Evolutionary conservation across 1,140 invertebrate genomes (phyloP).

Genomic region (Sitodiplosis mosellana): DNA sequence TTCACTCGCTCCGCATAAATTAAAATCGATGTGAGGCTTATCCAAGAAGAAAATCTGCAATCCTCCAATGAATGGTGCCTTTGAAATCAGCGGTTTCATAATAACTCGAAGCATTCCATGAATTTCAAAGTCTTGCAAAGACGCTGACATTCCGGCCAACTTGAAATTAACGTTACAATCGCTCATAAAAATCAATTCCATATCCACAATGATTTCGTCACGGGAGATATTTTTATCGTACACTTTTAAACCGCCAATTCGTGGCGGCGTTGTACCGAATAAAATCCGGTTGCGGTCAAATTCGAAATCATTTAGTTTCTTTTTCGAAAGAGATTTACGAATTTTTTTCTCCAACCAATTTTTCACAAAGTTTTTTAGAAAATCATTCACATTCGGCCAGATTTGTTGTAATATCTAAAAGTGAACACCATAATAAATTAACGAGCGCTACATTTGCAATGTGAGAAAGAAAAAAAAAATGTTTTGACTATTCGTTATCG

Average conservation of each 20-base stretch:
- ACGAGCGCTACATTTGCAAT: too few species aligned
- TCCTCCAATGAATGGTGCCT: constrained; percentile 78
- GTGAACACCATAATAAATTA: too few species aligned
- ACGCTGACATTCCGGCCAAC: constrained; percentile 62
- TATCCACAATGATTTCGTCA: constrained; percentile 90
- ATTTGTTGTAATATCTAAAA: constrained; percentile 59
- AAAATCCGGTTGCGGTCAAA: constrained; percentile 70
- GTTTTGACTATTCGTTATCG: too few species aligned
- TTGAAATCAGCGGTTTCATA: constrained; percentile 78
- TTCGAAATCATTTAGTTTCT: constrained; percentile 72
- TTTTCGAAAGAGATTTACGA: constrained; percentile 53
- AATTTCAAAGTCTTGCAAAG: constrained; percentile 83
- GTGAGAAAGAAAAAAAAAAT: too few species aligned
- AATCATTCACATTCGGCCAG: constrained; percentile 90
- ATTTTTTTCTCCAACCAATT: constrained; percentile 71
- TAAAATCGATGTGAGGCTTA: constrained; percentile 88
- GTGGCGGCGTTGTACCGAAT: constrained; percentile 75
- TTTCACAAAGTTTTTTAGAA: constrained; percentile 58
- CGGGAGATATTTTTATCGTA: constrained; percentile 83
- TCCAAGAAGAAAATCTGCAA: constrained; percentile 89
- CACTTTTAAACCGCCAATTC: constrained; percentile 85
- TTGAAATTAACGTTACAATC: constrained; percentile 84
- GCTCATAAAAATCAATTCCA: constrained; percentile 84
- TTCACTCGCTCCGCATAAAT: constrained; percentile 81
- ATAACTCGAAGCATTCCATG: constrained; percentile 79